Conservation (phyloP, 2,888 invertebrate genomes). For the Ligdia adustata region DNA sequence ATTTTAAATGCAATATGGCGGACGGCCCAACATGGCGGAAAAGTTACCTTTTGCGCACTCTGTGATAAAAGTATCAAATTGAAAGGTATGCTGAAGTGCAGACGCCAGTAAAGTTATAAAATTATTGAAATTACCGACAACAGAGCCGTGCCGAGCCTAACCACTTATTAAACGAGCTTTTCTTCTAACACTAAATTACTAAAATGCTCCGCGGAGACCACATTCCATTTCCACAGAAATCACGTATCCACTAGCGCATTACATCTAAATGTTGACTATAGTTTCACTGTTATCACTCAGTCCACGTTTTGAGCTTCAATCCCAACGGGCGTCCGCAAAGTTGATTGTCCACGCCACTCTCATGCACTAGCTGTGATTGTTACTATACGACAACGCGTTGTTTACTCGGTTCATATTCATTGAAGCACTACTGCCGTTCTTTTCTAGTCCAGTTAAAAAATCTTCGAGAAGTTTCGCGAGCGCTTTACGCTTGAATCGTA, state of each 20-base stretch:
- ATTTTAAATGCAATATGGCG: no score
- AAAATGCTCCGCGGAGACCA: no score
- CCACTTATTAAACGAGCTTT: no score
- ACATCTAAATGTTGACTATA: slow-evolving; percentile 25
- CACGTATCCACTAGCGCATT: slow-evolving; percentile 3
- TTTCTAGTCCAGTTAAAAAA: slow-evolving; percentile 80
- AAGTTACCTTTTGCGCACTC: no score
- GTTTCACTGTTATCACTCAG: no score
- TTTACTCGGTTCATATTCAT: slow-evolving; percentile 63
- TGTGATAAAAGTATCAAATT: no score
- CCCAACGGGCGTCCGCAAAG: slow-evolving; percentile 31
- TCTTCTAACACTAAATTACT: no score
- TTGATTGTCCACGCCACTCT: slow-evolving; percentile 43
- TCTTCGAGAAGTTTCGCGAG: slow-evolving; percentile 88
- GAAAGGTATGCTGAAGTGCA: no score
- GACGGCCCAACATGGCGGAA: no score
- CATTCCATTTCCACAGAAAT: not conserved
- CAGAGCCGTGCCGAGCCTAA: no score
- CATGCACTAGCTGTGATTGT: slow-evolving; percentile 72
- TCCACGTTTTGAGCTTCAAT: slow-evolving; percentile 19
- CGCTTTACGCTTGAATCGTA: slow-evolving; percentile 90
- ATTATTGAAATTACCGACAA: no score
- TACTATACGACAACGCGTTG: slow-evolving; percentile 60
- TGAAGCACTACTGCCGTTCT: slow-evolving; percentile 77
- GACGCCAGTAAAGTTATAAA: no score